A percentile compares a stretch with the other conserved stretches of the same genome.
Conservation (phyloP, 1,140 invertebrate genomes). For the Belonocnema kinseyi region DNA sequence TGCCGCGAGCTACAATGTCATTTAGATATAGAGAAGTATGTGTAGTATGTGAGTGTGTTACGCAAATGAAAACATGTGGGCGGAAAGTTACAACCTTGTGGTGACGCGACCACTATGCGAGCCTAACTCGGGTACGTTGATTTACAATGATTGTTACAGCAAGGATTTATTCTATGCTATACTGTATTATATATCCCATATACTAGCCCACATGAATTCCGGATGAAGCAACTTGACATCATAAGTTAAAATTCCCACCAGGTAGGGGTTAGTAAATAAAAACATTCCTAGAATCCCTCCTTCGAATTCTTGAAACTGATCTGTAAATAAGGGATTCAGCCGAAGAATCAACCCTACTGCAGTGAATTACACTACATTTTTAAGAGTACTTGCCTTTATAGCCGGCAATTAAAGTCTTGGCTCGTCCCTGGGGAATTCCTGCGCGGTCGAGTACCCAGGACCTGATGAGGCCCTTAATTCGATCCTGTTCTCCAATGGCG, state of each 20-base stretch:
- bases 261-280: background rate
- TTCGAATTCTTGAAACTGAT: too few relatives aligned
- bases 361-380: background rate
- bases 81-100: conserved; percentile 23
- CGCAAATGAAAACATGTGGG: conserved; percentile 28
- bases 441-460: background rate
- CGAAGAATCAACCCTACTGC: too few relatives aligned
- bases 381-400: background rate
- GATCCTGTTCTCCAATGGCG: conserved; percentile 4
- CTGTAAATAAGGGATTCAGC: too few relatives aligned
- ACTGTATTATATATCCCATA: background rate
- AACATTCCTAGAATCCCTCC: background rate
- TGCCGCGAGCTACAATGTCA: background rate
- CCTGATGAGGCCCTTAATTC: background rate
- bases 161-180: conserved; percentile 2
- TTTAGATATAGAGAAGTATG: background rate
- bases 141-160: conserved; percentile 16
- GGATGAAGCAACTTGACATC: too few relatives aligned
- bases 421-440: background rate
- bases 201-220: conserved; percentile 1
- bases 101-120: conserved; percentile 14
- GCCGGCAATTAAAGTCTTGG: background rate
- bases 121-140: background rate
- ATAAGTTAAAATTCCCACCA: background rate
- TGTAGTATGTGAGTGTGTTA: conserved; percentile 10